Evolutionary conservation across 2,888 invertebrate genomes (phyloP), one percentile per base, ranked within the genome.

Genomic region (Chrysolina oricalcia): DNA sequence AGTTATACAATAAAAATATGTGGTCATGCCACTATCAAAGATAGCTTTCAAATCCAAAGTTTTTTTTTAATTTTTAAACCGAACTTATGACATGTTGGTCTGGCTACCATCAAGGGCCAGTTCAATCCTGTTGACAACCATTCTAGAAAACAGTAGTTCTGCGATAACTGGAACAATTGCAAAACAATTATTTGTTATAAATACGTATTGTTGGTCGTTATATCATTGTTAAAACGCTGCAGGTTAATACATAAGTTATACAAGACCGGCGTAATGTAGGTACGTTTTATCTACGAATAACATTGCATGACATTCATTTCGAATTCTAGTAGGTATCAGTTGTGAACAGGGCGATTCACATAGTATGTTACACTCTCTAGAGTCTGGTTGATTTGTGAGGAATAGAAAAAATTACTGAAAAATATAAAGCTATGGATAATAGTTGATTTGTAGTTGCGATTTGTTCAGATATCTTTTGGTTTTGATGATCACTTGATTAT

Each of bases 171-270:
- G 27, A 23, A 50, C 48, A 68, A 53, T 68, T 68, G 53, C 40
- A 48, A 53, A 35, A 27, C 40, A 21, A 13, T 40, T 68, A 19
- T 40, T 68, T 50, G 40, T 53, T 48, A 66, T 17, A 15, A 35
- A 50, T 53, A 53, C 40, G 9, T 48, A 6, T 23, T 17, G 27
- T 46, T 13, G 35, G 48, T 68, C 53, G 67, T 68, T 68, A 68
- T 68, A 68, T 68, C 67, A 68, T 35, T 53, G 67, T 68, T 68
- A 13, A 68, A 53, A 53, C 23, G 48, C 13, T 50, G 67, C 53
- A 27, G 67, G 17, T 53, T 6, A 17, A 27, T 53, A 19, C 65
- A 59, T 59, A 15, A 27, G 23, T 59, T 59, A 27, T 15, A 27
- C 23, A 59, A 59, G 13, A 27, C n/a, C 27, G 13, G 27, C 17